phyloP scores from a whole-genome alignment of 2,797 vertebrate species.

The Cryptoprocta ferox region DNA sequence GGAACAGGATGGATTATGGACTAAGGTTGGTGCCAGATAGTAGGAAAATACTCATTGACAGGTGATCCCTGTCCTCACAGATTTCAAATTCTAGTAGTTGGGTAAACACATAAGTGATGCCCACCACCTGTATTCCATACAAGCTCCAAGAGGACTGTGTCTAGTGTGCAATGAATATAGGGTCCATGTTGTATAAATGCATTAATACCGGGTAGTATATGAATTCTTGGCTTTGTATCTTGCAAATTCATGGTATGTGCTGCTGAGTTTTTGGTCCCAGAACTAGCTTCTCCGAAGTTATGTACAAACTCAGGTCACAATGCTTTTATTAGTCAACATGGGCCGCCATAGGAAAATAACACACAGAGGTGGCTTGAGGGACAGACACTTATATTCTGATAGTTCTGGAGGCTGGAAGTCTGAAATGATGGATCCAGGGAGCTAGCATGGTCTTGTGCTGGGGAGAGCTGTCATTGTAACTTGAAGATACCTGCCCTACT shows the following conservation, averaged over 20 bases:
- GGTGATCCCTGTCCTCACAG: neutral
- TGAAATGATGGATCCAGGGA: neutral
- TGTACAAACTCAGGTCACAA: neutral
- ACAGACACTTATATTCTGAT: neutral
- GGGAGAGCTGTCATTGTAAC: neutral
- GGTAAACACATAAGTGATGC: rapidly evolving
- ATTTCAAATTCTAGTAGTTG: neutral
- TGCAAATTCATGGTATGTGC: neutral
- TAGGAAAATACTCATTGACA: neutral
- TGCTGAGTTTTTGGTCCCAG: neutral
- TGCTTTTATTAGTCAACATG: neutral
- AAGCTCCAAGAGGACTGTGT: no score
- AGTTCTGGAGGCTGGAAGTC: neutral
- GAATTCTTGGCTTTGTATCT: neutral
- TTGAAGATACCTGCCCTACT: no score
- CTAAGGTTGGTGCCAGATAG: rapidly evolving
- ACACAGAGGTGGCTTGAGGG: neutral
- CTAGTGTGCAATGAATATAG: no score
- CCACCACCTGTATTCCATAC: rapidly evolving
- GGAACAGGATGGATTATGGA: neutral
- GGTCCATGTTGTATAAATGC: no score
- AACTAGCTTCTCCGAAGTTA: no score
- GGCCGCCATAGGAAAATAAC: neutral
- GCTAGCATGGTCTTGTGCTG: neutral
- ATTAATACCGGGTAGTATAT: neutral